phyloP scores from a whole-genome alignment of 2,888 invertebrate genomes.

The Euproctis similis region DNA sequence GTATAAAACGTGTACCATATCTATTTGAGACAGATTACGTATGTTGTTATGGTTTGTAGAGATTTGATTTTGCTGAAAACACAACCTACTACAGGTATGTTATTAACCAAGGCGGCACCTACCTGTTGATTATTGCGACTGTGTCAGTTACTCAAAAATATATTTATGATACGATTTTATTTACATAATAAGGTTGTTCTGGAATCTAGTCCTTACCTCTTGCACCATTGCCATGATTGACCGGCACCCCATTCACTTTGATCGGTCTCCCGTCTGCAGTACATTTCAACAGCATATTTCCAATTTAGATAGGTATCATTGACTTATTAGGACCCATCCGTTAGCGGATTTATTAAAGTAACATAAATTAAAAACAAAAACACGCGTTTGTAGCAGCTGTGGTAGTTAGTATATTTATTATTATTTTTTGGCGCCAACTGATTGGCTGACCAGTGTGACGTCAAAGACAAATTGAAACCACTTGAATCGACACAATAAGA shows the following conservation, averaged over 20 bases:
- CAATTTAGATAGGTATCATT: conserved; percentile 30
- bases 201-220: conserved; percentile 51
- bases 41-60: too few species aligned
- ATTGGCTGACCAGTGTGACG: conserved; percentile 62
- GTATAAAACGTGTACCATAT: too few species aligned
- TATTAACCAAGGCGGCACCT: too few species aligned
- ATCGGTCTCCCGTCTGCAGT: conserved; percentile 69
- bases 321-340: conserved; percentile 50
- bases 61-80: too few species aligned
- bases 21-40: too few species aligned
- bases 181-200: too few species aligned
- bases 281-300: conserved; percentile 70
- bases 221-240: conserved; percentile 60
- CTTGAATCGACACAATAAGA: conserved; percentile 49
- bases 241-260: conserved; percentile 64
- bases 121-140: too few species aligned
- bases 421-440: conserved; percentile 48
- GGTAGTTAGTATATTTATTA: conserved; percentile 12
- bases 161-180: too few species aligned
- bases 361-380: conserved; percentile 40
- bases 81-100: too few species aligned
- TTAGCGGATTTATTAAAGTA: conserved; percentile 39
- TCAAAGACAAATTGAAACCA: conserved; percentile 64
- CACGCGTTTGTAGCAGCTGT: conserved; percentile 22
- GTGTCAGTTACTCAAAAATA: too few species aligned